Conservation (phyloP, 2,113 vertebrate species). For the Ibidorhyncha struthersii region DNA sequence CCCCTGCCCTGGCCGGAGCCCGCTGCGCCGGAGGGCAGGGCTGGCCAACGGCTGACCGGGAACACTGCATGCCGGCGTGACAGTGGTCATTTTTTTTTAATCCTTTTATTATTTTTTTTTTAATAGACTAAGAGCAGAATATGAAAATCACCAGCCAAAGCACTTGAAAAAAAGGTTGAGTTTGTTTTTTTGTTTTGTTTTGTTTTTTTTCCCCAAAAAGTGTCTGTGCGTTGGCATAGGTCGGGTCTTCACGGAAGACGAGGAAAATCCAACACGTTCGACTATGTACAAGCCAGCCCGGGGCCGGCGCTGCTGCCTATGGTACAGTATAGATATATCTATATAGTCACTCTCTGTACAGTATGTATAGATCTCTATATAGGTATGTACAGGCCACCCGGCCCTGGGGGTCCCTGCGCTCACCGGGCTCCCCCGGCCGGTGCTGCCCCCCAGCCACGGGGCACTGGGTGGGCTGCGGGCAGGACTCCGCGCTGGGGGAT, state of each 20-base stretch:
- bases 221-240: slow-evolving; percentile 87
- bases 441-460: neutral
- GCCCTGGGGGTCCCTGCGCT: neutral
- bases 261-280: slow-evolving; percentile 62
- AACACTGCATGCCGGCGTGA: neutral
- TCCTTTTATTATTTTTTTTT: slow-evolving; percentile 72
- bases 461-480: neutral
- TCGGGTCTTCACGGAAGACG: slow-evolving; percentile 85
- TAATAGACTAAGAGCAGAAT: slow-evolving; percentile 83
- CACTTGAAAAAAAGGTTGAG: slow-evolving; percentile 77
- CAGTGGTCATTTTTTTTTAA: neutral
- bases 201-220: slow-evolving; percentile 72
- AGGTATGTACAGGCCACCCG: slow-evolving; percentile 56
- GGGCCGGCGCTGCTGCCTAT: slow-evolving; percentile 29
- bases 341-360: slow-evolving; percentile 59
- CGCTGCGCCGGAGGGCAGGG: neutral
- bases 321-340: slow-evolving; percentile 58
- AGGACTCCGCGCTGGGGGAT: neutral
- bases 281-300: slow-evolving; percentile 62
- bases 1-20: neutral
- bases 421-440: neutral
- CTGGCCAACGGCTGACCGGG: neutral
- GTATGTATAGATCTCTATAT: slow-evolving; percentile 64
- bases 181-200: slow-evolving; percentile 35
- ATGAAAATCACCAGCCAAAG: slow-evolving; percentile 84